Base-by-base conservation (phyloP, 2,888 invertebrate species). In the Microdon myrmicae region DNA sequence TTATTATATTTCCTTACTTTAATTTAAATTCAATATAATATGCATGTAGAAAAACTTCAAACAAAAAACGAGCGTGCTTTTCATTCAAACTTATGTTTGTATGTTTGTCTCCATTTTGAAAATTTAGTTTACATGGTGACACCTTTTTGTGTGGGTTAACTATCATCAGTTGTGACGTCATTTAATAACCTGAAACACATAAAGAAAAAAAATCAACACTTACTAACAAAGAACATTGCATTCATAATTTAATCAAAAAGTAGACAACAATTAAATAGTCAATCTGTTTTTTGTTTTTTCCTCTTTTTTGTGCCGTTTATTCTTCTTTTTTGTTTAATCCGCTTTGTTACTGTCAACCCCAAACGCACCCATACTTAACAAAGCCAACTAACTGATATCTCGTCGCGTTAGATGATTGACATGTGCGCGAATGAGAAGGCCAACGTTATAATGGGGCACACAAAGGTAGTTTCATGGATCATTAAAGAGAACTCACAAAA, bases 81-180 rank as follows among this genome's bases (percentile, higher is more conserved):
- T 64, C 35, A 47, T 48, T 44, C 29, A 17, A 60, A 48, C 10
- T 54, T 53, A 32, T 31, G n/a, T 44, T 51, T 25, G 28, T 56
- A 64, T 64, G 37, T 64, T 64, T 43, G 58, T 64, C 64, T 64
- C 64, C 64, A 64, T 64, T 28, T 37, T 53, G 55, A 25, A 44
- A 16, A 43, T 19, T 35, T 32, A 13, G 39, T 51, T 61, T 56
- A 56, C 45, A 64, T 56, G 34, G 25, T 32, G 31, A 48, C 53
- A 29, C 25, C 8, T 44, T 31, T 35, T 49, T 19, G 9, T 6
- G n/a, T 37, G 29, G 13, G 23, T 53, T 39, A 23, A 23, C 14
- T 19, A 29, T 29, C 39, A 49, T 34, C 55, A 45, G 34, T 31
- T 51, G 48, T 44, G 44, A 45, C 35, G 55, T 35, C 39, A 34